Evolutionary conservation across 2,113 vertebrate genomes (phyloP).

Genomic region (Pteronura brasiliensis): DNA sequence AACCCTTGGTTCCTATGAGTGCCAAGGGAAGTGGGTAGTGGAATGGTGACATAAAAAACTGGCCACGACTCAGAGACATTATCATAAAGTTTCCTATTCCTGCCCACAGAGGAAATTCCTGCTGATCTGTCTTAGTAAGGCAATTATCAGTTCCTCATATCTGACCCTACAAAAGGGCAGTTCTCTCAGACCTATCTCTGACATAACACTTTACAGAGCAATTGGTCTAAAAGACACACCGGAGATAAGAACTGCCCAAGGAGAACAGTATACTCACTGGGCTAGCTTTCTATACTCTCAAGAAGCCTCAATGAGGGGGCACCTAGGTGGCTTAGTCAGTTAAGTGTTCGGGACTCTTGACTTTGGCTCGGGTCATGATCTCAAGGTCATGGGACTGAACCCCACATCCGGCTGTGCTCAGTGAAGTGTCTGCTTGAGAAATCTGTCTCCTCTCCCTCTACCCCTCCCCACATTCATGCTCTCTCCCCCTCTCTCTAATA

Average conservation of each 20-base stretch:
- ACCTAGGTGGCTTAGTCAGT: not conserved
- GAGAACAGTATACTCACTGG: not conserved
- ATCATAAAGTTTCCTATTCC: slow-evolving; percentile 17
- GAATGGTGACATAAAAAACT: slow-evolving; percentile 12
- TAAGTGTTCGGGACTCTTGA: too few species aligned
- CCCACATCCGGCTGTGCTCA: too few species aligned
- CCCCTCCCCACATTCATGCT: too few species aligned
- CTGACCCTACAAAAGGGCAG: not conserved
- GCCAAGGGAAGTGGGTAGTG: not conserved
- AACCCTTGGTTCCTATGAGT: not conserved
- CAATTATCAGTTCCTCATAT: not conserved
- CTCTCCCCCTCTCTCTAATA: too few species aligned
- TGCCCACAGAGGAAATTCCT: slow-evolving; percentile 41
- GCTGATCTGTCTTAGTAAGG: not conserved
- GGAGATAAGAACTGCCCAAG: not conserved
- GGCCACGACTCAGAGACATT: not conserved
- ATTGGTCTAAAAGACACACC: not conserved
- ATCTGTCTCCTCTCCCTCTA: too few species aligned
- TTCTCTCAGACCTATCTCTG: not conserved
- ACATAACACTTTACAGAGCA: not conserved
- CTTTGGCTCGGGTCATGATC: too few species aligned
- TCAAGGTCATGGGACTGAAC: too few species aligned
- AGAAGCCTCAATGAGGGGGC: not conserved
- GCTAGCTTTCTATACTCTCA: not conserved
- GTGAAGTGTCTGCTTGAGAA: too few species aligned